Evolutionary conservation across 2,888 invertebrate genomes (phyloP).

Genomic region (Nymphalis c-album): DNA sequence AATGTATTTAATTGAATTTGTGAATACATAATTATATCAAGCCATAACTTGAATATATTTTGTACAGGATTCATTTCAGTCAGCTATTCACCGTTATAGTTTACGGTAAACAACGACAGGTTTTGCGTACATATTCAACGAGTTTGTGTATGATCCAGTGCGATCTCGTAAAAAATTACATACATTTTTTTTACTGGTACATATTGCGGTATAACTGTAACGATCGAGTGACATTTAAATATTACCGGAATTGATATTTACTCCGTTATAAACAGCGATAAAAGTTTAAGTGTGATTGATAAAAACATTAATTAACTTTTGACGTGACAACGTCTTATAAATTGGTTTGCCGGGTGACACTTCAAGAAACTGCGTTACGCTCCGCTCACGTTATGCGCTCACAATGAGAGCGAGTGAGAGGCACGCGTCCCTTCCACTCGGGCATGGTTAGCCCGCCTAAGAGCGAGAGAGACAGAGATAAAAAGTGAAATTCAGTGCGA

Average conservation of each 20-base stretch:
- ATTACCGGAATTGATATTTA: neutral
- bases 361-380: too few relatives aligned
- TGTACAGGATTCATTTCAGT: conserved; percentile 31
- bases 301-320: neutral
- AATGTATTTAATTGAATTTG: conserved; percentile 1
- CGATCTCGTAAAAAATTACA: conserved; percentile 23
- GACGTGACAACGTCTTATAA: too few relatives aligned
- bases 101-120: conserved; percentile 43
- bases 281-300: neutral
- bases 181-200: conserved; percentile 5
- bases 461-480: too few relatives aligned
- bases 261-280: neutral
- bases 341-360: too few relatives aligned
- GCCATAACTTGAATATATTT: conserved; percentile 8
- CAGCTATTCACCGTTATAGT: conserved; percentile 39
- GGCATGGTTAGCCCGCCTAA: too few relatives aligned
- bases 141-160: conserved; percentile 30
- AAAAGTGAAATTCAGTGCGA: too few relatives aligned
- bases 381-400: too few relatives aligned
- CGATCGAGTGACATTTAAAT: conserved; percentile 6
- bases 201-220: conserved; percentile 8
- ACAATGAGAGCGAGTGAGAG: too few relatives aligned
- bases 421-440: too few relatives aligned
- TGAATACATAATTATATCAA: conserved; percentile 6
- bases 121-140: conserved; percentile 37